These are phyloP conservation scores for Pogonus chalceus DNA, from an alignment of 1,140 invertebrate species.

Conservation along the genomic window DNA sequence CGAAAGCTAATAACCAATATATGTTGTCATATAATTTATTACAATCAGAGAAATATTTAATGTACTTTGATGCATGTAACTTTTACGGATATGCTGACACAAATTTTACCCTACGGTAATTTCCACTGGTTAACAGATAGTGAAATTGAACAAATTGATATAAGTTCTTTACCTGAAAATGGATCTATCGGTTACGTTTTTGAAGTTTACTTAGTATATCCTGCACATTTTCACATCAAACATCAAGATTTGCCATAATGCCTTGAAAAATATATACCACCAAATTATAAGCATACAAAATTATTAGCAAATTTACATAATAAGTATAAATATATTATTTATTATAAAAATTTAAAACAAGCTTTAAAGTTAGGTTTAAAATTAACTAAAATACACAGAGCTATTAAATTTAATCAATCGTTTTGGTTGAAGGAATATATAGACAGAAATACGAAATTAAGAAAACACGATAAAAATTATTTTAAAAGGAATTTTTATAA, in stretches of 20 bases:
- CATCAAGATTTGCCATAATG: slow-evolving; percentile 36
- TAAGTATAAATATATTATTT: slow-evolving; percentile 31
- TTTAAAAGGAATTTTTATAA: background rate
- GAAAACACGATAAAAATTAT: background rate
- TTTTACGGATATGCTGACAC: slow-evolving; percentile 35
- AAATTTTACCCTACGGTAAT: slow-evolving; percentile 19
- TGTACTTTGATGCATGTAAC: slow-evolving; percentile 36
- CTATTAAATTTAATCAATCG: background rate
- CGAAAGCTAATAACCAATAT: slow-evolving; percentile 29
- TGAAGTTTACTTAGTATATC: background rate
- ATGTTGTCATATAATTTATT: slow-evolving; percentile 23
- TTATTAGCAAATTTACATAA: slow-evolving; percentile 23
- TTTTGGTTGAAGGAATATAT: background rate
- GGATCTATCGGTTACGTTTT: slow-evolving; percentile 16
- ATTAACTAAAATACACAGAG: background rate
- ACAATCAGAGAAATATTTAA: slow-evolving; percentile 23
- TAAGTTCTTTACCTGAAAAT: slow-evolving; percentile 24
- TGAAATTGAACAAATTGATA: slow-evolving; percentile 29
- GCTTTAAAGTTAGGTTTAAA: background rate
- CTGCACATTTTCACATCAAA: slow-evolving; percentile 32
- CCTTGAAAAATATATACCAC: slow-evolving; percentile 22
- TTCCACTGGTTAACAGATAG: slow-evolving; percentile 29
- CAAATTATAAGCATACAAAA: slow-evolving; percentile 19
- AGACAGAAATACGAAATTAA: background rate
- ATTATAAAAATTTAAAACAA: background rate